Evolutionary conservation across 2,113 vertebrate genomes (phyloP), one percentile per base, ranked within the genome.

Genomic region (Pelecanus crispus): DNA sequence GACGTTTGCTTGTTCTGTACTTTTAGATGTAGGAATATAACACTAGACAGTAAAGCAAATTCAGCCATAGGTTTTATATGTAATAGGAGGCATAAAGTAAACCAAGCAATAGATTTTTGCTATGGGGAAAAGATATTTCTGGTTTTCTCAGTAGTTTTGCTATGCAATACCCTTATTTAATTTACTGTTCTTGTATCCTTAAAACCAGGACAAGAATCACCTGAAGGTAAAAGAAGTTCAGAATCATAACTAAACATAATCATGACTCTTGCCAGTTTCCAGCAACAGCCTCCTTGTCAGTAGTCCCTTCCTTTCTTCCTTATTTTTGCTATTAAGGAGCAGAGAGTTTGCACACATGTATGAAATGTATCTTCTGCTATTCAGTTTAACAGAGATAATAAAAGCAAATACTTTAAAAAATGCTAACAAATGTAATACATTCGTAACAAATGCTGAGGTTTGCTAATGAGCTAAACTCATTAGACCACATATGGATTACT

Each of bases 91-190:
- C 62, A 58, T 58, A 45, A 90, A 90, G 34, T 73, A 94, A 93
- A 93, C 19, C 34, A 80, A 90, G 55, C 31, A 65, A 58, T 58
- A 94, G 80, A 42, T 88, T 96, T 93, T 94, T 90, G 50, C 90
- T 94, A 50, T 38, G 52, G 82, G 86, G 82, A 81, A 78, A 74
- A 90, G 12, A 45, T 91, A 70, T 81, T 90, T 92, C 67, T 94
- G 36, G 34, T 90, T 92, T 95, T 85, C 71, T 86, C 75, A 55
- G 58, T 81, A 70, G 67, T 73, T 96, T 58, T 95, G 52, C 50
- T 74, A 52, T 88, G 63, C 42, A 71, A 44, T 94, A 59, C 59
- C 31, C 53, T 72, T 93, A 70, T 74, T 93, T 95, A 88, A 86
- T 92, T 94, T 94, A 86, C 42, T 88, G 32, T 53, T 90, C 42